Percentiles rank a stretch among this genome's conserved stretches.
Conservation (phyloP, 1,140 invertebrate genomes). For the Apis florea region DNA sequence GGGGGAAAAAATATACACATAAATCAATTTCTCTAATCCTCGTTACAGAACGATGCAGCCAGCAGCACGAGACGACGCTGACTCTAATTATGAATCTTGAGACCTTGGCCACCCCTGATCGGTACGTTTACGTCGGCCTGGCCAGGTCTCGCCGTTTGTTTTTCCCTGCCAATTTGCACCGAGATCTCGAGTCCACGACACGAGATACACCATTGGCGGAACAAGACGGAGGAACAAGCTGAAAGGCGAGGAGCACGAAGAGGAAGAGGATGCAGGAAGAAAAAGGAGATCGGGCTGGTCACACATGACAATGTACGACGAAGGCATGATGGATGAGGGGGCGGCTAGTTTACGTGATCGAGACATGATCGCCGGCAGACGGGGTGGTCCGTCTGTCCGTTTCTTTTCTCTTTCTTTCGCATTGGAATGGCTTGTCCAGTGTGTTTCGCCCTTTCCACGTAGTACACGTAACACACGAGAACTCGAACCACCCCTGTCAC, state of each 20-base stretch:
- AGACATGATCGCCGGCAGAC: constrained; percentile 76
- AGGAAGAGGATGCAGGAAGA: constrained; percentile 6
- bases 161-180: constrained; percentile 54
- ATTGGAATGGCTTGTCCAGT: constrained; percentile 21
- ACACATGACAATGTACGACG: constrained; percentile 69
- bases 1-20: background rate
- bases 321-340: constrained; percentile 80
- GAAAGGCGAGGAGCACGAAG: constrained; percentile 1
- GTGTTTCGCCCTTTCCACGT: constrained; percentile 38
- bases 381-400: constrained; percentile 77
- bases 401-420: constrained; percentile 59
- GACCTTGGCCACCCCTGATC: constrained; percentile 44
- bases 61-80: constrained; percentile 10
- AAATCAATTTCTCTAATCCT: background rate
- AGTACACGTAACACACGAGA: constrained; percentile 30
- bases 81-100: constrained; percentile 46
- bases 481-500: constrained; percentile 71
- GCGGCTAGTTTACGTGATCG: constrained; percentile 80
- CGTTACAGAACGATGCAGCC: background rate
- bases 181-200: background rate
- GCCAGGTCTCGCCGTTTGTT: constrained; percentile 20
- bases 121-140: constrained; percentile 42
- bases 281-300: constrained; percentile 52
- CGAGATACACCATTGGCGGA: constrained; percentile 1
- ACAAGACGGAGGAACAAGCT: constrained; percentile 22